These are phyloP conservation scores for Tympanoctomys barrerae DNA, from an alignment of 2,797 vertebrate species.

Conservation along the genomic window DNA sequence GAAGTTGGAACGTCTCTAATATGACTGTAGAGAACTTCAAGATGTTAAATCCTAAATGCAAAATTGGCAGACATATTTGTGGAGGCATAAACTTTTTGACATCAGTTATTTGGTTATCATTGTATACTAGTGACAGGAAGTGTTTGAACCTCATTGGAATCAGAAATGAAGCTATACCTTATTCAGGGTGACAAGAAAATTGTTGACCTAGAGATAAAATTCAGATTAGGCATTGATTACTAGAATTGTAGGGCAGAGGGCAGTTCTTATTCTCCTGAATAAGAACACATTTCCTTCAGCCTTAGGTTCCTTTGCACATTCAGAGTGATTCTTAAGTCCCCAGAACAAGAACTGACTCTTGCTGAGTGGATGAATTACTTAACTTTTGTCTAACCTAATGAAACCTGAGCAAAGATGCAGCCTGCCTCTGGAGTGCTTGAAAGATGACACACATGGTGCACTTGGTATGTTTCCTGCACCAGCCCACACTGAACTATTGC, in stretches of 20 bases:
- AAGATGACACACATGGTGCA: not conserved
- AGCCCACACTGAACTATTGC: not conserved
- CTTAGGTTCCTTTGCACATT: not conserved
- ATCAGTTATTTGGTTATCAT: conserved; percentile 35
- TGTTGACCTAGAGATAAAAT: not conserved
- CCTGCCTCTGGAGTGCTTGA: not conserved
- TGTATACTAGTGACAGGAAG: not conserved
- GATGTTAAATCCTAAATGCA: not conserved
- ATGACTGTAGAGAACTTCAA: not conserved
- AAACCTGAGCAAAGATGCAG: not conserved
- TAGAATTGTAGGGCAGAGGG: not conserved
- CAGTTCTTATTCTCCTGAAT: not conserved
- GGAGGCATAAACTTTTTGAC: not conserved
- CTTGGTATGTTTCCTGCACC: not conserved
- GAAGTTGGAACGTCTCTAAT: not conserved
- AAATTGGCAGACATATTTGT: not conserved
- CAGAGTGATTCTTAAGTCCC: not conserved
- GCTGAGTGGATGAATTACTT: not conserved
- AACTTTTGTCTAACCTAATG: not conserved
- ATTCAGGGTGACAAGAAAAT: not conserved
- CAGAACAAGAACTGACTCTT: not conserved
- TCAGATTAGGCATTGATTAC: not conserved
- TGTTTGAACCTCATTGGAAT: not conserved
- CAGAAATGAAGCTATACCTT: not conserved
- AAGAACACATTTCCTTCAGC: not conserved